Evolutionary conservation across 2,888 invertebrate species (phyloP), one percentile per base, ranked within the genome.

Genomic region (Pemphredon lugubris): DNA sequence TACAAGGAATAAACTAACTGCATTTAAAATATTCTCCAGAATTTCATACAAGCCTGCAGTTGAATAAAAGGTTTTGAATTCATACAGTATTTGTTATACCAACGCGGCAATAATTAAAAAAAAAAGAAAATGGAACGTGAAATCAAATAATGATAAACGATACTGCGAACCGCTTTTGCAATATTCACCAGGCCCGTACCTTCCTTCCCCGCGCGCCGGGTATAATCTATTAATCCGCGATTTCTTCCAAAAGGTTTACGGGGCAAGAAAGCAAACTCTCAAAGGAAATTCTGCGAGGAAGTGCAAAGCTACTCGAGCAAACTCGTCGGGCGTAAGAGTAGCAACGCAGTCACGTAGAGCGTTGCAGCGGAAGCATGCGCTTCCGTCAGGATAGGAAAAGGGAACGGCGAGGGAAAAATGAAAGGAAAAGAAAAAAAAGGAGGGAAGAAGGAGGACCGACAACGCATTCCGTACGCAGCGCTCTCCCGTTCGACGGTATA

Each of bases 381-480:
- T 60, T 73, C 69, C 78, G 65, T 16, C 34, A n/a, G 73, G 77
- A 73, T 60, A 59, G 64, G 53, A 45, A 50, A 34, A 30, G 20
- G 4, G 53, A 54, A 65, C 51, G 55, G 26, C 32, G 45, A 21
- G 30, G 44, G 37, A 53, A 13, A 18, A 37, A 23, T 16, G 37
- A 26, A 42, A n/a, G 34, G 39, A 14, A 20, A 47, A 16, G 14
- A 7, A 14, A 40, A 44, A 3, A 2, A 26, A 14, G 7, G 30
- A 32, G n/a, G 50, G 58, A 37, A 45, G 21, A 48, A 63, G 40
- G 42, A 70, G 55, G 50, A 53, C 66, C 63, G 66, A 54, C 57
- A 70, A 75, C 77, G 73, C 80, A 80, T 84, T 81, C 80, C 69
- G 69, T 74, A 76, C 80, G 80, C 79, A 79, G 66, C 75, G 71